Percentiles rank a stretch among this genome's conserved stretches.
phyloP scores from a whole-genome alignment of 2,888 invertebrate genomes.

The Coleophora deauratella region DNA sequence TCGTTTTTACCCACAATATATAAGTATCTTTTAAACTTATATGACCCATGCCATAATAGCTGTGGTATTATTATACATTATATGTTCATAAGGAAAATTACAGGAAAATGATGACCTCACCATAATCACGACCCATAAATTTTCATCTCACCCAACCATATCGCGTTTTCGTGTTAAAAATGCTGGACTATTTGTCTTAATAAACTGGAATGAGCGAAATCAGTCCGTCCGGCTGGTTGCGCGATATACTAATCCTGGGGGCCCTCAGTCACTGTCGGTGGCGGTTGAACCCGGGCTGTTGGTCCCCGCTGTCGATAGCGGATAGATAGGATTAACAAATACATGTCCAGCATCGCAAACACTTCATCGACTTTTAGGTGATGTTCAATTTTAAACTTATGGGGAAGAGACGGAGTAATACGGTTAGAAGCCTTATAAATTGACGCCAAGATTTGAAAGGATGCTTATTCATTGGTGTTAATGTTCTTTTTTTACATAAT shows the following conservation, averaged over 20 bases:
- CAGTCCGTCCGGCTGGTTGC: conserved; percentile 20
- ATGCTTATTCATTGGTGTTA: too few relatives aligned
- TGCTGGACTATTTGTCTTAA: conserved; percentile 51
- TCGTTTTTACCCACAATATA: too few relatives aligned
- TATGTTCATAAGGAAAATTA: too few relatives aligned
- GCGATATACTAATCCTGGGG: conserved; percentile 40
- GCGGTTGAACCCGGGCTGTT: conserved; percentile 18
- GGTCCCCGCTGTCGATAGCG: conserved; percentile 26
- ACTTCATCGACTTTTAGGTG: background rate
- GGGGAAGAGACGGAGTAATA: too few relatives aligned
- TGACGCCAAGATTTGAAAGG: too few relatives aligned
- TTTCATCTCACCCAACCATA: conserved; percentile 4
- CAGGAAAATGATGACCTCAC: too few relatives aligned
- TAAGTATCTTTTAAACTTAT: too few relatives aligned
- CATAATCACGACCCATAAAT: conserved; percentile 1
- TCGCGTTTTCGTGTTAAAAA: conserved; percentile 44
- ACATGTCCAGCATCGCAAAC: conserved; percentile 34
- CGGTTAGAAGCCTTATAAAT: too few relatives aligned
- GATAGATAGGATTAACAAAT: conserved; percentile 36
- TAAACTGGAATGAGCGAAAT: conserved; percentile 29
- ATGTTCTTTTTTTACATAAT: too few relatives aligned
- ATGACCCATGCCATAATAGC: too few relatives aligned
- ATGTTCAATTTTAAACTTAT: too few relatives aligned
- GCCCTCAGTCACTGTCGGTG: conserved; percentile 44
- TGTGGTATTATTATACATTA: too few relatives aligned